A percentile compares a stretch with the other conserved stretches of the same genome.
Evolutionary conservation across 2,797 vertebrate species (phyloP).

Genomic region (Okamejei kenojei): DNA sequence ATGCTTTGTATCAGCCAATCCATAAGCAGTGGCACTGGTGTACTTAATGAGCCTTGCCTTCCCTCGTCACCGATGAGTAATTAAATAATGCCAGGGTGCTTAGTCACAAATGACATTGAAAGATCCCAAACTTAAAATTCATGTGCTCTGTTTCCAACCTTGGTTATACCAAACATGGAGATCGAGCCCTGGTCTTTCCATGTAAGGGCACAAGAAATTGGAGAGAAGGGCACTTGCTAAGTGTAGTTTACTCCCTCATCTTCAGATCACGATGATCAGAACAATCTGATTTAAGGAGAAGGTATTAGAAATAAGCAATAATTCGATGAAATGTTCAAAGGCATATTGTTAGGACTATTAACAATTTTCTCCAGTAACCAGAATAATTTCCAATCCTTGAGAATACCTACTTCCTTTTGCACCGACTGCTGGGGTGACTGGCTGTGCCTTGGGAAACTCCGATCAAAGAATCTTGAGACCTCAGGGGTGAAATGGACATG

Average conservation of each 20-base stretch:
- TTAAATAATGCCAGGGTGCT: neutral
- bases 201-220: neutral
- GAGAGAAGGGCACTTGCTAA: neutral
- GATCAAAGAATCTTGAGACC: neutral
- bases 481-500: neutral
- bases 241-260: neutral
- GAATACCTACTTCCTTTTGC: too few relatives aligned
- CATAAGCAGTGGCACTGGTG: neutral
- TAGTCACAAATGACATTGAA: neutral
- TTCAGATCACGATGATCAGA: neutral
- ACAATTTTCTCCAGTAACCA: neutral
- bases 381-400: neutral
- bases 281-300: neutral
- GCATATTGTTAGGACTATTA: neutral
- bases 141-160: neutral
- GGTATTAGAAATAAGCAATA: neutral
- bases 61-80: neutral
- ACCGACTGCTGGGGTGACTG: neutral
- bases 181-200: too few relatives aligned
- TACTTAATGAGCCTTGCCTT: neutral
- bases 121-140: neutral
- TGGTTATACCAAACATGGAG: neutral
- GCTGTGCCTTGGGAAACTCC: neutral
- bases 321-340: neutral
- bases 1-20: too few relatives aligned